Evolutionary conservation across 2,888 invertebrate species (phyloP).

Genomic region (Drosophila vallismaia): DNA sequence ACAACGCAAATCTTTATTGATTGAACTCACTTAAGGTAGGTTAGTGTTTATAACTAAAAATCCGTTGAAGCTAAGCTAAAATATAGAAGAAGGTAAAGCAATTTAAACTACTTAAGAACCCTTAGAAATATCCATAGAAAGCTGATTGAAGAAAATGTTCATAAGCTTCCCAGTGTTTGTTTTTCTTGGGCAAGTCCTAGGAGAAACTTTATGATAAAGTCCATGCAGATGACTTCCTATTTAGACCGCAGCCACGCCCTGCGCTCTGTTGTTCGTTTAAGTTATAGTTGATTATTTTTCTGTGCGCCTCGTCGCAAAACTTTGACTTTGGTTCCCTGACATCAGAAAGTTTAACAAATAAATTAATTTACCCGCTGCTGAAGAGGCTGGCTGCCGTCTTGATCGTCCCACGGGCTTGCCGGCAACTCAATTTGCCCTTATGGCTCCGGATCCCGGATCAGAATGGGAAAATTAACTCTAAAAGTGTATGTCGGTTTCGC

Average conservation of each 20-base stretch:
- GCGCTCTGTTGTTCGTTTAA: constrained; percentile 28
- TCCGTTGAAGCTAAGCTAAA: no score
- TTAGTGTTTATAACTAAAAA: not conserved
- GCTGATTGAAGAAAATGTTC: not conserved
- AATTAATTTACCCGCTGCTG: constrained; percentile 70
- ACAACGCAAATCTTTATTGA: not conserved
- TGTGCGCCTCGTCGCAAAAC: constrained; percentile 46
- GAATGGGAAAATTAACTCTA: not conserved
- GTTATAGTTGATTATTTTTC: constrained; percentile 35
- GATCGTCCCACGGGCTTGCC: constrained; percentile 56
- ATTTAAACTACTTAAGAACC: no score
- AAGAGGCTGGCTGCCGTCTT: constrained; percentile 25
- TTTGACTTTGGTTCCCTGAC: constrained; percentile 58
- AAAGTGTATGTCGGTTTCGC: constrained; percentile 5
- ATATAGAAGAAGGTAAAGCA: no score
- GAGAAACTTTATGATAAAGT: constrained; percentile 57
- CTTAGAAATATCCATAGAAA: not conserved
- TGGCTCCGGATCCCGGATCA: constrained; percentile 37
- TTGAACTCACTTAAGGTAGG: not conserved
- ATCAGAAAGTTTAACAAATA: constrained; percentile 74
- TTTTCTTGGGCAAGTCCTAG: constrained; percentile 1
- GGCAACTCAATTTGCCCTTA: constrained; percentile 70
- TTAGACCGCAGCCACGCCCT: constrained; percentile 32
- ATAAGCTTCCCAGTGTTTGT: not conserved
- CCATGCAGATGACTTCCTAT: constrained; percentile 49